Evolutionary conservation across 2,888 invertebrate species (phyloP).

Genomic region (Diplolepis rosae): DNA sequence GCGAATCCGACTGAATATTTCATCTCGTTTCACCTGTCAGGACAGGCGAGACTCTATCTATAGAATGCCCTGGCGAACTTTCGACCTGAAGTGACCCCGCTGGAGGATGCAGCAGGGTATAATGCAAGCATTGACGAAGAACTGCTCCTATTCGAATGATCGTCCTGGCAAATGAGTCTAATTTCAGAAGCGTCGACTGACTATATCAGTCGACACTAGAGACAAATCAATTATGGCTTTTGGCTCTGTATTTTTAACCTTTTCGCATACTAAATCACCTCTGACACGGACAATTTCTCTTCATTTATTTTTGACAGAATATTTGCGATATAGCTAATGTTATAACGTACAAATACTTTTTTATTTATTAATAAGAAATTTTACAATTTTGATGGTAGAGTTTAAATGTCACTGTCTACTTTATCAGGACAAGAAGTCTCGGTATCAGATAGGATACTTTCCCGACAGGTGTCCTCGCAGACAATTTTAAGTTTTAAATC

Average conservation of each 20-base stretch:
- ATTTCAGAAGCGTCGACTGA: constrained; percentile 5
- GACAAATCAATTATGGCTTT: background rate
- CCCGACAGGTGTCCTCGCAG: too few relatives aligned
- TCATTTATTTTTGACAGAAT: background rate
- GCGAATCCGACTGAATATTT: constrained; percentile 71
- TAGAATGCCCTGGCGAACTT: constrained; percentile 71
- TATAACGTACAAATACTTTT: too few relatives aligned
- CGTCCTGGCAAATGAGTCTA: background rate
- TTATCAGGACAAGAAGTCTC: too few relatives aligned
- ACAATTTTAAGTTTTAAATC: too few relatives aligned
- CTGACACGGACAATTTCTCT: background rate
- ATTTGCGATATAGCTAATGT: too few relatives aligned
- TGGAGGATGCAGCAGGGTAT: constrained; percentile 22
- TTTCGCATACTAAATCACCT: background rate
- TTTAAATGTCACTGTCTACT: too few relatives aligned
- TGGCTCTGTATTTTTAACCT: background rate
- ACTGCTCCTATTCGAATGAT: constrained; percentile 20
- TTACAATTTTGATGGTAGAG: too few relatives aligned
- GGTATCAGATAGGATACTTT: too few relatives aligned
- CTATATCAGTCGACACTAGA: background rate
- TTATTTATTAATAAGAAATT: too few relatives aligned
- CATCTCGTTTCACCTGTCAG: constrained; percentile 72
- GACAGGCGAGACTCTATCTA: constrained; percentile 57
- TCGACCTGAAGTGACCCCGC: constrained; percentile 71
- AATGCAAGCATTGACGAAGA: constrained; percentile 28